Evolutionary conservation across 2,113 vertebrate species (phyloP), one percentile per base, ranked within the genome.

Genomic region (Lasiurus borealis): DNA sequence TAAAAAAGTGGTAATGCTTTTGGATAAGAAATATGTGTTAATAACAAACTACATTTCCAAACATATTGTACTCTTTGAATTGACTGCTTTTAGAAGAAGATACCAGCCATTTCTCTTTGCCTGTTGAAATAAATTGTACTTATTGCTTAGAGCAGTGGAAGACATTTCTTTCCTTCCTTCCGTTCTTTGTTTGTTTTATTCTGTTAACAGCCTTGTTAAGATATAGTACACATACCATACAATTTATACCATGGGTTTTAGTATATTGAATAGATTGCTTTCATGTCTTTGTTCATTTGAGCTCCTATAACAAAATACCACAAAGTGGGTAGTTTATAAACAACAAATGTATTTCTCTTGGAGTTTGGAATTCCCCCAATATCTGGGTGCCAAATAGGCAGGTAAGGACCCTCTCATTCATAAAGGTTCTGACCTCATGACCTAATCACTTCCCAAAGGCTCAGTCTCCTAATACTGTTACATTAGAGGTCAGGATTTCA

Each of bases 21-120:
- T 85, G 81, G 27, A 57, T 94, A 90, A 92, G 87, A 83, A 85
- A 54, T 71, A 59, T 8, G 3, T 54, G 54, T 68, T 81, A 29
- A 59, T 27, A 40, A n/a, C 62, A 95, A 85, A 85, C 21, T 52
- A 90, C 69, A 82, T 46, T 44, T 84, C 46, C 19, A 54, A 36
- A 48, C 13, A 57, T 36, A 31, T 31, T 62, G 3, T 91, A 62
- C 48, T 86, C 36, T 92, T 80, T 72, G 23, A 54, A 52, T 77
- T 83, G 25, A 93, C 57, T 88, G 6, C 72, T 83, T 86, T 66
- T 76, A 19, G 57, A 59, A 81, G 31, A 80, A 13, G 23, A 88
- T 21, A 86, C 21, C 34, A 84, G 40, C 84, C 34, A n/a, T 88
- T 91, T 94, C 88, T 8, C 50, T 85, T 80, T 88, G 36, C 27